Conservation (phyloP, 1,140 invertebrate species). For the Tachypleus tridentatus region DNA sequence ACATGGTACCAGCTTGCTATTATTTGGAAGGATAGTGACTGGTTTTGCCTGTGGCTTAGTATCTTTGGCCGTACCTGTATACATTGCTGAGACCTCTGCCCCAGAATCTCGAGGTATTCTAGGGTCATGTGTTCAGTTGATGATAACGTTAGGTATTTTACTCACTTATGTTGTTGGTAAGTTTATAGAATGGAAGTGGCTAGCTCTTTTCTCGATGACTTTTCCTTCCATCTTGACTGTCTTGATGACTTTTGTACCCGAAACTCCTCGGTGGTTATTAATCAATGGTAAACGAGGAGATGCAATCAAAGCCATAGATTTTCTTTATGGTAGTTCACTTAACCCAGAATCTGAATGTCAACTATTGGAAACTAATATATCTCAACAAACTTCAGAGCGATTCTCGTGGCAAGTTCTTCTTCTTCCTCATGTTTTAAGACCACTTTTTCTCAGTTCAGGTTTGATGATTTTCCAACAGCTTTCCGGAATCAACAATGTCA, state of each 20-base stretch:
- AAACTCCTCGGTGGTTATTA: slow-evolving; percentile 67
- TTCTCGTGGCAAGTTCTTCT: slow-evolving; percentile 7
- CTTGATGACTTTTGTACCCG: slow-evolving; percentile 49
- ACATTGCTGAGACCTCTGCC: slow-evolving; percentile 78
- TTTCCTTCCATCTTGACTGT: slow-evolving; percentile 48
- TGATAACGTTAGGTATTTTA: slow-evolving; percentile 60
- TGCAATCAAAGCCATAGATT: slow-evolving; percentile 36
- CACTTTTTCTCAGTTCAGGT: slow-evolving; percentile 62
- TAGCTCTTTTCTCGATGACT: slow-evolving; percentile 51
- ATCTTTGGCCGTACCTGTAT: slow-evolving; percentile 53
- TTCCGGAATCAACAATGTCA: slow-evolving; percentile 82
- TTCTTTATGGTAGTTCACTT: slow-evolving; percentile 10
- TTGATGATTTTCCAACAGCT: slow-evolving; percentile 91
- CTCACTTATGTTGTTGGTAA: slow-evolving; percentile 61
- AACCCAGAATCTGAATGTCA: slow-evolving; percentile 7
- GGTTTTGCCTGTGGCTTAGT: slow-evolving; percentile 49
- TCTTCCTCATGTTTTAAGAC: slow-evolving; percentile 44
- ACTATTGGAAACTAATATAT: slow-evolving; percentile 5
- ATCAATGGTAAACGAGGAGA: slow-evolving; percentile 59
- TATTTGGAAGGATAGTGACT: slow-evolving; percentile 48
- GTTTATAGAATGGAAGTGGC: slow-evolving; percentile 48
- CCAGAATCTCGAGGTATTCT: slow-evolving; percentile 64
- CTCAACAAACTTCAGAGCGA: background rate
- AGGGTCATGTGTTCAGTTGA: slow-evolving; percentile 67
- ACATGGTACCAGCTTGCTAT: slow-evolving; percentile 35